Percentiles rank a stretch among this genome's conserved stretches.
These are phyloP conservation scores for Corythoichthys intestinalis DNA, from an alignment of 2,113 vertebrate species.

Conservation along the genomic window DNA sequence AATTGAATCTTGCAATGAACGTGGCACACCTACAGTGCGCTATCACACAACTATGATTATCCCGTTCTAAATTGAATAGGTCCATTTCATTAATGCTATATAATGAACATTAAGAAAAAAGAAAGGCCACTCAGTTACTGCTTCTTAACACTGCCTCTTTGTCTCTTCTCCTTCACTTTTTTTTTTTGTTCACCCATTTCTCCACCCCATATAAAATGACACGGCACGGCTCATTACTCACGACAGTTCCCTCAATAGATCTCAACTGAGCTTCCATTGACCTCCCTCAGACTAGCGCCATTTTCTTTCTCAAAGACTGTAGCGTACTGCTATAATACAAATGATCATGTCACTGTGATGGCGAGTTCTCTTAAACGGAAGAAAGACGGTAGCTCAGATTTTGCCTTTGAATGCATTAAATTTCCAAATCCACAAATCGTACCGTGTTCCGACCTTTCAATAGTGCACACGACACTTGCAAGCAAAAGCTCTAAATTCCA, in stretches of 20 bases:
- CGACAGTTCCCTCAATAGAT: constrained; percentile 69
- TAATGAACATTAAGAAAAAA: constrained; percentile 10
- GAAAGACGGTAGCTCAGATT: constrained; percentile 9
- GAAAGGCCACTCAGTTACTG: not conserved
- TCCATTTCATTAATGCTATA: too few species aligned
- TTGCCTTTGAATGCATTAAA: constrained; percentile 47
- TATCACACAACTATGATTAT: too few species aligned
- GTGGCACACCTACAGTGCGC: too few species aligned
- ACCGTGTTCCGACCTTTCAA: not conserved
- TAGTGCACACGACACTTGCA: not conserved
- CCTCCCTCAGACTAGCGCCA: constrained; percentile 20
- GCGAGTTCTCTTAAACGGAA: not conserved
- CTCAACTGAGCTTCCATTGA: constrained; percentile 67
- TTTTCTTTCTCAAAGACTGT: constrained; percentile 1
- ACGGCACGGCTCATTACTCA: not conserved
- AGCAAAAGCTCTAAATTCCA: not conserved
- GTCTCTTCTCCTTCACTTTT: constrained; percentile 17
- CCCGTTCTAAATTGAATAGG: too few species aligned
- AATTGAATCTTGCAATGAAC: too few species aligned
- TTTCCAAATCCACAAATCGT: constrained; percentile 24
- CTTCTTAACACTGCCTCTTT: constrained; percentile 32
- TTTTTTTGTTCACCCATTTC: constrained; percentile 4
- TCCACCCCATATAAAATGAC: not conserved
- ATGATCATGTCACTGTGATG: constrained; percentile 9
- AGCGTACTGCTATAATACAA: constrained; percentile 16